phyloP scores from a whole-genome alignment of 1,140 invertebrate species.

The Asbolus verrucosus region DNA sequence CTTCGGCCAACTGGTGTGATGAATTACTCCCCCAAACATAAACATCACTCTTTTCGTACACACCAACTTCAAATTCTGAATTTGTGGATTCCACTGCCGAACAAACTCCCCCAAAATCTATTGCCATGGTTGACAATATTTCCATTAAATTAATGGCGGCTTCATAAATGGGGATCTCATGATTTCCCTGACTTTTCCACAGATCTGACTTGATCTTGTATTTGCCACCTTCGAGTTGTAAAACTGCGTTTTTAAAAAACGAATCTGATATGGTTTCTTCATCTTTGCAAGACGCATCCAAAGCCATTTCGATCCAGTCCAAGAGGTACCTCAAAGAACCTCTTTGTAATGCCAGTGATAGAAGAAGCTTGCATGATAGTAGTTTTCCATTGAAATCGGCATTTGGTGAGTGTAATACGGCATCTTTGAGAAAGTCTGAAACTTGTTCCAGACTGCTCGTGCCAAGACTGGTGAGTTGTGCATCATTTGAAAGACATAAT shows the following conservation, averaged over 20 bases:
- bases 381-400: constrained; percentile 69
- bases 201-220: constrained; percentile 44
- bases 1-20: constrained; percentile 75
- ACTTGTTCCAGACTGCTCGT: constrained; percentile 70
- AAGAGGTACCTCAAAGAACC: constrained; percentile 74
- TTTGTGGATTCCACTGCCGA: constrained; percentile 45
- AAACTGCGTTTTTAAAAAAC: constrained; percentile 55
- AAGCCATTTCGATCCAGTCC: constrained; percentile 76
- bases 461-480: constrained; percentile 70
- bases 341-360: constrained; percentile 72
- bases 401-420: constrained; percentile 67
- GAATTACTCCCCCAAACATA: constrained; percentile 79
- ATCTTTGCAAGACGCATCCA: constrained; percentile 62
- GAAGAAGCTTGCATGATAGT: constrained; percentile 70
- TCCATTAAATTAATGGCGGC: constrained; percentile 71
- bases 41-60: constrained; percentile 67
- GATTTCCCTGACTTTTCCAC: constrained; percentile 37
- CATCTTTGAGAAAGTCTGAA: constrained; percentile 69
- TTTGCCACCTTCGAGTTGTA: constrained; percentile 57
- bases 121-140: constrained; percentile 65
- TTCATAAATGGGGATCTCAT: constrained; percentile 66
- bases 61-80: constrained; percentile 57
- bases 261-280: constrained; percentile 33
- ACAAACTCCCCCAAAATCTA: constrained; percentile 58
- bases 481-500: constrained; percentile 73